Base-by-base conservation (phyloP, 1,140 invertebrate species). In the Pararge aegeria region DNA sequence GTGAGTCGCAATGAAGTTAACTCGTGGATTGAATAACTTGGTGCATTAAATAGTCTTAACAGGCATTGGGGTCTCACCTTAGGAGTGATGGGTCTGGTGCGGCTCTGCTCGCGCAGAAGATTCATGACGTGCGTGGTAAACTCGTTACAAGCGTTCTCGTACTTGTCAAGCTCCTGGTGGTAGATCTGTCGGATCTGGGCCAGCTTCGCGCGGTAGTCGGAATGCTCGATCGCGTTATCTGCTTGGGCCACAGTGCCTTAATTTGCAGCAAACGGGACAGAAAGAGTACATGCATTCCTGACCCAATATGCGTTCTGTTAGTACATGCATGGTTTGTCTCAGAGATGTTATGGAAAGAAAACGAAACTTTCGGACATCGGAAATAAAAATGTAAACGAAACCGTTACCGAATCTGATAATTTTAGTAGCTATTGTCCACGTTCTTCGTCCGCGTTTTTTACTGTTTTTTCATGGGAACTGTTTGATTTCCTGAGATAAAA, bases 41-140 rank as follows among this genome's bases (percentile, higher is more conserved):
- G n/a, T n/a, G n/a, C n/a, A n/a, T n/a, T n/a, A n/a, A n/a, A n/a
- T n/a, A n/a, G 12, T 10, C 18, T 10, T 7, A 30, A 30, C 1
- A 2, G 4, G 30, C 7, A 40, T n/a, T n/a, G 16, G 40, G 38
- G 7, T 24, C 20, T 58, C 42, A 87, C 87, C 84, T 93, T 93
- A 19, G 96, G 95, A 16, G 97, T 97, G 74, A 99, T 98, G 6
- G 97, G 98, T 78, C 98, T 93, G 59, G 98, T 99, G 73, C 98
- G 95, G 78, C 97, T 98, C 90, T 99, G 99, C 90, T 99, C 99
- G 58, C 98, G 93, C 46, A 99, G 92, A 52, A 99, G 91, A 89
- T 99, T 99, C 94, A 99, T 98, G 21, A 99, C 99, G 90, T 99
- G 99, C 7, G 98, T 99, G 46, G 98, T 99, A 89, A 99, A 99